phyloP scores from a whole-genome alignment of 2,797 vertebrate species.

The Otolemur crassicaudatus region DNA sequence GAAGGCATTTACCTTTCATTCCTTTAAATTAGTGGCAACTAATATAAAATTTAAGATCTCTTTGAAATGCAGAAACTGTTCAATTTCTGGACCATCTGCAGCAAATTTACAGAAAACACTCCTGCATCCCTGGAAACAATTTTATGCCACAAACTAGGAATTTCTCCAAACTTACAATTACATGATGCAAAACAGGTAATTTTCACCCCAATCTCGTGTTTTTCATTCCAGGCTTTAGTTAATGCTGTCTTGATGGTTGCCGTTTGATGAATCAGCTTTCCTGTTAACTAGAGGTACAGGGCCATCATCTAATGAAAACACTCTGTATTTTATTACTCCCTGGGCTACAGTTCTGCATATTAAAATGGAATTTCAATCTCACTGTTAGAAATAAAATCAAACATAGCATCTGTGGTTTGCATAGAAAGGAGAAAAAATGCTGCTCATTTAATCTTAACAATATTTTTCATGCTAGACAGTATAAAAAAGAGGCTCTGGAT shows the following conservation, averaged over 20 bases:
- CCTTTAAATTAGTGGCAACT: conserved; percentile 72
- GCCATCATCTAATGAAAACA: conserved; percentile 89
- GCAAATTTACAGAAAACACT: conserved; percentile 73
- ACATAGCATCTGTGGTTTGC: conserved; percentile 88
- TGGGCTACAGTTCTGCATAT: conserved; percentile 88
- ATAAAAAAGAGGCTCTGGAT: conserved; percentile 78
- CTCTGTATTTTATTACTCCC: conserved; percentile 89
- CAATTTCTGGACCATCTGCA: conserved; percentile 74
- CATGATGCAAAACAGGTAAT: conserved; percentile 70
- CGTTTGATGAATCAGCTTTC: conserved; percentile 88
- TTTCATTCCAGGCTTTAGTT: conserved; percentile 77
- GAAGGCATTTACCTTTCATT: conserved; percentile 56
- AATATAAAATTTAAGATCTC: conserved; percentile 72
- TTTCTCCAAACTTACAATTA: conserved; percentile 76
- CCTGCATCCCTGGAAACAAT: conserved; percentile 63
- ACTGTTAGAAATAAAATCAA: conserved; percentile 89
- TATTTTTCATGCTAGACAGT: conserved; percentile 80
- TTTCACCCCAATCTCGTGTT: conserved; percentile 73
- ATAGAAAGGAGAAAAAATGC: conserved; percentile 84
- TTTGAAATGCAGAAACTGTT: conserved; percentile 75
- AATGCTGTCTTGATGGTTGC: conserved; percentile 78
- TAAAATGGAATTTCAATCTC: conserved; percentile 90
- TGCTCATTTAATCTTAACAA: conserved; percentile 87
- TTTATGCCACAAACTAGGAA: conserved; percentile 66
- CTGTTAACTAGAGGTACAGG: conserved; percentile 86